Base-by-base conservation (phyloP, 2,113 vertebrate genomes). In the Hoplias malabaricus region DNA sequence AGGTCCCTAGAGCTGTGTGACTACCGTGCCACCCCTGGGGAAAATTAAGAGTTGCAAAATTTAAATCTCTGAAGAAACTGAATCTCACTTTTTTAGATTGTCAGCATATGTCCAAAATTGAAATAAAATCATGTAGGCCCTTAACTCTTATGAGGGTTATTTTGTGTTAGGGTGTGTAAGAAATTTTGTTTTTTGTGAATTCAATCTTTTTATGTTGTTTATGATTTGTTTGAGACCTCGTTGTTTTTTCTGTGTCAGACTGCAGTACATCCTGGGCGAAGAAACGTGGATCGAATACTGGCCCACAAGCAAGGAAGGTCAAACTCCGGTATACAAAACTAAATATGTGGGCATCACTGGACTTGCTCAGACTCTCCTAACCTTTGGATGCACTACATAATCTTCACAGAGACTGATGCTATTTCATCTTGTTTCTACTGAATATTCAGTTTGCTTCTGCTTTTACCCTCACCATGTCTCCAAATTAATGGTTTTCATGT, bases 271-370 rank as follows among this genome's bases (percentile, higher is more conserved):
- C 12, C 77, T 92, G 1, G 86, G 87, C 16, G 88, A 90, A 67
- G 73, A 70, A 74, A 90, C 88, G 0, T 92, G 91, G 91, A 80
- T 92, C 3, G 90, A 92, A 83, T 90, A 90, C 84, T 92, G 91
- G 90, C 91, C 91, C 13, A 88, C 83, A 66, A 4, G n/a, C 0
- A 14, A 9, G 14, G 89, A 92, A 57, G 87, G 86, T 68, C 72
- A 78, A 66, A 75, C 65, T 0, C 0, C 3, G 5, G 3, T 21
- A 33, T 70, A 57, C 69, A 56, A 0, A 38, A 54, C 69, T 0
- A 59, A 1, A 21, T 14, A 73, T 56, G 10, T 4, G 0, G 50
- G 61, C 16, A 68, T 83, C 23, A 5, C 0, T 4, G 27, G 19
- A 5, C 69, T 83, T 3, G 9, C 62, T 19, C 11, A 75, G 1